These are phyloP conservation scores for Cryptocephalus moraei DNA, from an alignment of 2,888 invertebrate genomes.

Conservation along the genomic window DNA sequence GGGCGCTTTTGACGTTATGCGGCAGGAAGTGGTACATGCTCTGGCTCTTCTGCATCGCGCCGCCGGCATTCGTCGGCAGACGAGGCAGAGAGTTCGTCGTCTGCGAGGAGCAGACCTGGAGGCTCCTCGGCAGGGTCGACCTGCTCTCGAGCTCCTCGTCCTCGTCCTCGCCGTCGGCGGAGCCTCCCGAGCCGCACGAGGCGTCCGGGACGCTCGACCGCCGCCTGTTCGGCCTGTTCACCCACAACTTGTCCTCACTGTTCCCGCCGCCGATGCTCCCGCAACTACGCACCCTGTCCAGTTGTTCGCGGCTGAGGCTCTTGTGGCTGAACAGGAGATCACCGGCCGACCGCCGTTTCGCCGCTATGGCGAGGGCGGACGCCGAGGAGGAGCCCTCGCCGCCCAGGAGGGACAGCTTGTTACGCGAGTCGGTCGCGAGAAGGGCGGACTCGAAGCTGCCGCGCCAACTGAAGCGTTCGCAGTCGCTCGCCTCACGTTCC, in stretches of 20 bases:
- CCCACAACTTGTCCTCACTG: conserved; percentile 41
- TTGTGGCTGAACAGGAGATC: conserved; percentile 71
- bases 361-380: conserved; percentile 56
- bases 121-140: conserved; percentile 53
- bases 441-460: conserved; percentile 89
- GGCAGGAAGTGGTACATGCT: conserved; percentile 50
- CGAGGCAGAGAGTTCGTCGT: conserved; percentile 71
- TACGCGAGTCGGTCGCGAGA: conserved; percentile 77
- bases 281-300: conserved; percentile 66
- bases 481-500: conserved; percentile 71
- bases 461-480: conserved; percentile 84
- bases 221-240: conserved; percentile 32
- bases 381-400: conserved; percentile 54
- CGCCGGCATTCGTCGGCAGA: conserved; percentile 47
- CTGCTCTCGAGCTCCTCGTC: conserved; percentile 39
- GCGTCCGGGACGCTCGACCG: conserved; percentile 51
- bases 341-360: conserved; percentile 72
- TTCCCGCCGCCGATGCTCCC: conserved; percentile 72
- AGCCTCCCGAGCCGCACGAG: conserved; percentile 39
- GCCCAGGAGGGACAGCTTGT: conserved; percentile 56
- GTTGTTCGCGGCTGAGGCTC: conserved; percentile 65
- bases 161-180: conserved; percentile 44
- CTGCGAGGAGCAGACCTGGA: conserved; percentile 44
- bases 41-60: conserved; percentile 50
- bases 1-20: conserved; percentile 67